These are phyloP conservation scores for Patella depressa DNA, from an alignment of 2,888 invertebrate species.

Conservation along the genomic window DNA sequence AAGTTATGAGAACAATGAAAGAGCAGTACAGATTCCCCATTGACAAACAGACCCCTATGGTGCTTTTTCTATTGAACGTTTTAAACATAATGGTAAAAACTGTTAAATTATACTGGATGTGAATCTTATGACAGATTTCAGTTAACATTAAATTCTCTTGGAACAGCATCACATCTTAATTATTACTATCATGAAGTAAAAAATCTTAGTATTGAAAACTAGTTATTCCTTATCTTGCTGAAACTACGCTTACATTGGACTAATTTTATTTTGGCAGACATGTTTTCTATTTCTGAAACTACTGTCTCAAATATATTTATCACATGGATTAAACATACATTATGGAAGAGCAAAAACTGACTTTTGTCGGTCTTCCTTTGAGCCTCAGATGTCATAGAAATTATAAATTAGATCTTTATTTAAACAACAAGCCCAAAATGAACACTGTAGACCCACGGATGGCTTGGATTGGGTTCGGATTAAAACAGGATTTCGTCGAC, in stretches of 20 bases:
- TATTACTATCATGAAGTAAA: neutral
- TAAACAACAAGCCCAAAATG: too few species aligned
- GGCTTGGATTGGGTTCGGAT: too few species aligned
- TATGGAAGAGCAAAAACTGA: too few species aligned
- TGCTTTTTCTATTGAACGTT: neutral
- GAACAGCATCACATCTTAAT: neutral
- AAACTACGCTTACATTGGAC: neutral
- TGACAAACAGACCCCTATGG: neutral
- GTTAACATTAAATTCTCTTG: neutral
- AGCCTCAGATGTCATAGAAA: too few species aligned
- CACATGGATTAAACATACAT: too few species aligned
- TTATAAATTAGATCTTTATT: too few species aligned
- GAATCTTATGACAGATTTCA: neutral
- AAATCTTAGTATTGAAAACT: neutral
- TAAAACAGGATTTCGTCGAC: too few species aligned
- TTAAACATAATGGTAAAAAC: constrained; percentile 3
- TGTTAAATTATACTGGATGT: neutral
- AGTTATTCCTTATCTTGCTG: neutral
- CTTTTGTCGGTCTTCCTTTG: too few species aligned
- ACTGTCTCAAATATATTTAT: too few species aligned
- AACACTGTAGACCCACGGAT: too few species aligned
- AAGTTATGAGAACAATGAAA: neutral
- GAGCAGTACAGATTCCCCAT: neutral
- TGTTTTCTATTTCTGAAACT: too few species aligned
- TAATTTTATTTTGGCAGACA: neutral